These are phyloP conservation scores for Rhorus exstirpatorius DNA, from an alignment of 2,888 invertebrate genomes.

Conservation along the genomic window DNA sequence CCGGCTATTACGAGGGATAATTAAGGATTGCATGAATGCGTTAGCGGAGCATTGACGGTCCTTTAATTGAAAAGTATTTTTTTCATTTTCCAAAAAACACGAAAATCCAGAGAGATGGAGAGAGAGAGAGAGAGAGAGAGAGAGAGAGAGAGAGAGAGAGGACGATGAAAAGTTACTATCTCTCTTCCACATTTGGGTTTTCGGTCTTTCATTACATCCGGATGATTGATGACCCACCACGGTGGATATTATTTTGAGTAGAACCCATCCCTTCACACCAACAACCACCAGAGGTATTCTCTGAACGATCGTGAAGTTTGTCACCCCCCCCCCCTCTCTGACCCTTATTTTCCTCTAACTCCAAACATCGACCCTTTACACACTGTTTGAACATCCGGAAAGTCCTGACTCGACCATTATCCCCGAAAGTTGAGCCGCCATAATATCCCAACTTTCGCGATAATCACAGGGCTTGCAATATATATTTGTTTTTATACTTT, in stretches of 20 bases:
- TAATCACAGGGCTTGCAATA: slow-evolving; percentile 14
- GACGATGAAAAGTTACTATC: slow-evolving; percentile 14
- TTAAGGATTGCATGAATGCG: neutral
- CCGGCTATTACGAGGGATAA: neutral
- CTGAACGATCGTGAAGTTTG: slow-evolving; percentile 9
- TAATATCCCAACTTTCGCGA: slow-evolving; percentile 9
- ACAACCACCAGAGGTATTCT: slow-evolving; percentile 19
- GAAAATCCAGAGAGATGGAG: neutral
- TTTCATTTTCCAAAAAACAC: neutral
- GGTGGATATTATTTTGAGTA: slow-evolving; percentile 46
- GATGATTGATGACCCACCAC: slow-evolving; percentile 39
- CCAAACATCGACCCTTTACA: slow-evolving; percentile 14
- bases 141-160: neutral
- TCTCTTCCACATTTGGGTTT: slow-evolving; percentile 13
- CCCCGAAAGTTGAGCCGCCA: neutral
- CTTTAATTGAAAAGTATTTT: neutral
- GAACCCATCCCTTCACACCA: slow-evolving; percentile 8
- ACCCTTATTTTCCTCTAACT: slow-evolving; percentile 34
- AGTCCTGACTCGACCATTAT: slow-evolving; percentile 18
- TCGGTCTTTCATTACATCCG: slow-evolving; percentile 41
- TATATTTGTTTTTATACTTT: neutral
- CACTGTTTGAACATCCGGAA: slow-evolving; percentile 19
- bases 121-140: neutral
- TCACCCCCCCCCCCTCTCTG: slow-evolving; percentile 1
- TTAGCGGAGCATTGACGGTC: slow-evolving; percentile 1